Base-by-base conservation (phyloP, 2,113 vertebrate genomes). In the Rhodinocichla rosea region DNA sequence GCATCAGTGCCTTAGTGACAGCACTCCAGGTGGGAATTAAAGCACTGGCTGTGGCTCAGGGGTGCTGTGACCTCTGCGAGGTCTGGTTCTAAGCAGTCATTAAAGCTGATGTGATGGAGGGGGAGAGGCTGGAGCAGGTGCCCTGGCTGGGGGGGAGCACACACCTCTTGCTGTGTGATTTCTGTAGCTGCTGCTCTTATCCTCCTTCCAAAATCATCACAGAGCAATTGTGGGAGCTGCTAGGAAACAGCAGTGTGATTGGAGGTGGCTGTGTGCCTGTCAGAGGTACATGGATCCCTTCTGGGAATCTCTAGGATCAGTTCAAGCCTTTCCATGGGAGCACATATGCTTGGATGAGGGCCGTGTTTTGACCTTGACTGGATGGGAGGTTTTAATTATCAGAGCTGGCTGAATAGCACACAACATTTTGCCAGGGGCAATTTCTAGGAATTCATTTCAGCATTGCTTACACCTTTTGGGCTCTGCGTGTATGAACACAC, bases 371-470 rank as follows among this genome's bases (percentile, higher is more conserved):
- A 95, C 88, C 85, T 94, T 88, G 88, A 71, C 68, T 75, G 68
- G 32, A 63, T 94, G 70, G 45, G 69, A 83, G 67, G 64, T 60
- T 96, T 90, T 92, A 92, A 83, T 96, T 93, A 90, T 60, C 83
- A 75, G 76, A 68, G 83, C 69, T 92, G 94, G 88, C 88, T 87
- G 83, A 89, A 30, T 64, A 84, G 24, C 73, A 63, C 35, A 74
- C n/a, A 74, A 33, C 30, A 20, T 74, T 93, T 93, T 92, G 79
- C 92, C 83, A 45, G 0, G 2, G 95, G 79, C 28, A 33, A 35
- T 84, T 86, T 89, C 79, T 83, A 94, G 88, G 95, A 81, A 92
- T 93, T 92, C 68, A 75, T 94, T 90, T 96, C 73, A 81, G 52
- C 52, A 6, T 21, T 65, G 33, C 73, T 94, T 80, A n/a, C 42